A percentile compares a stretch with the other conserved stretches of the same genome.
These are phyloP conservation scores for Trichonephila clavipes DNA, from an alignment of 1,140 invertebrate genomes.

Conservation along the genomic window DNA sequence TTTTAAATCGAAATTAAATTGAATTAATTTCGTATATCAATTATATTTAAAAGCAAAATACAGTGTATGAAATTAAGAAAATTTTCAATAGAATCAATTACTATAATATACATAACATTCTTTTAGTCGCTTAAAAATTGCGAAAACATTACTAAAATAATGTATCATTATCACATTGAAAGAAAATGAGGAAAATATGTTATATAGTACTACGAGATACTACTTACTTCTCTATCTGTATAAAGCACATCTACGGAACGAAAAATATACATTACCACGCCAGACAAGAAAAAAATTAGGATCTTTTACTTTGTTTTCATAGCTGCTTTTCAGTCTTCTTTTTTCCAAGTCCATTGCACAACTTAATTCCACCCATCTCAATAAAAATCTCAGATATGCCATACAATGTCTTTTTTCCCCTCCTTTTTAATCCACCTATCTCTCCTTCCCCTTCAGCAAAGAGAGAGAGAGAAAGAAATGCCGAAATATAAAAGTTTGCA, in stretches of 20 bases:
- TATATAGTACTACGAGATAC: not conserved
- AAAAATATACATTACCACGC: not conserved
- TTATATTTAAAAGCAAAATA: too few relatives aligned
- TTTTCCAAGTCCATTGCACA: not conserved
- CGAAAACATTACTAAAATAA: too few relatives aligned
- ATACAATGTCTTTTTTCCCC: constrained; percentile 35
- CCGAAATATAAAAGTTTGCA: constrained; percentile 64
- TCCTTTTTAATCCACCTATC: not conserved
- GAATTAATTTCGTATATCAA: too few relatives aligned
- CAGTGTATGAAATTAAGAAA: too few relatives aligned
- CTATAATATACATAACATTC: too few relatives aligned
- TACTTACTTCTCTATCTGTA: not conserved
- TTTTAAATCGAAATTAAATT: too few relatives aligned
- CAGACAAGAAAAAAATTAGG: not conserved
- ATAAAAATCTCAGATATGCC: constrained; percentile 65
- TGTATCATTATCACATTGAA: too few relatives aligned
- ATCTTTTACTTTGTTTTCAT: constrained; percentile 1
- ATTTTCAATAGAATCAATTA: too few relatives aligned
- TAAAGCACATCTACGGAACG: not conserved
- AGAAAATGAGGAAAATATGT: too few relatives aligned
- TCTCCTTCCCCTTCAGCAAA: not conserved
- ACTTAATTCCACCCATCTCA: constrained; percentile 45
- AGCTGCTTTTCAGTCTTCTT: not conserved
- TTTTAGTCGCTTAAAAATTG: too few relatives aligned
- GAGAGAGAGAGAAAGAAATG: too few relatives aligned